Base-by-base conservation (phyloP, 2,888 invertebrate species). In the Ectemnius continuus region DNA sequence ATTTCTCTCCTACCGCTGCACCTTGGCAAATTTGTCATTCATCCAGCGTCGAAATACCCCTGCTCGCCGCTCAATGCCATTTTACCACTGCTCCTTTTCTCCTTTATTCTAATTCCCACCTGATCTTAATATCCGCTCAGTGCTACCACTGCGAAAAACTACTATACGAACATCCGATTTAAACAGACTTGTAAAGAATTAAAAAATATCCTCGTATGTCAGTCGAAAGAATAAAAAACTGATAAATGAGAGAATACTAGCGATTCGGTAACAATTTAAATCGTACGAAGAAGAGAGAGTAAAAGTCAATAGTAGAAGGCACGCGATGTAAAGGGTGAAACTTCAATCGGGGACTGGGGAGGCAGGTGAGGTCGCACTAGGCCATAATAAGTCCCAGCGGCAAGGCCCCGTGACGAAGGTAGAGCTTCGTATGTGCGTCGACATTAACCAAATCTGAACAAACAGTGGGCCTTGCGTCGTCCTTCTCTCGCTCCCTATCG, bases 381-480 rank as follows among this genome's bases (percentile, higher is more conserved):
- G 61, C 64, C 70, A 76, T 83, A 82, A 79, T 76, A 78, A 77
- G 78, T 74, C 70, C 75, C 76, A 63, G 58, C 56, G 70, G 64
- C 60, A 28, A 26, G 72, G 64, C 57, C 68, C 74, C 76, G 73
- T 84, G 83, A 85, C 85, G 84, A 78, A 84, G 82, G 80, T 81
- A 81, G 76, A 84, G 74, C 76, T 75, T 76, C 80, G 79, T 80
- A 79, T 78, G 16, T 52, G 77, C 74, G 80, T 83, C 80, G 85
- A 86, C 86, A 87, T 87, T 88, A 88, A 89, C 86, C 74, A 88
- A 89, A 89, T 88, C 88, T 84, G 88, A 88, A 85, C 86, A 89
- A 88, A 89, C 88, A 88, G 68, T 75, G 79, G 76, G 70, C 76
- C 74, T 65, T 61, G 70, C 72, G 48, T 62, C 45, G 11, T 68